Conservation (phyloP, 2,113 vertebrate species). For the Notothenia rossii region DNA sequence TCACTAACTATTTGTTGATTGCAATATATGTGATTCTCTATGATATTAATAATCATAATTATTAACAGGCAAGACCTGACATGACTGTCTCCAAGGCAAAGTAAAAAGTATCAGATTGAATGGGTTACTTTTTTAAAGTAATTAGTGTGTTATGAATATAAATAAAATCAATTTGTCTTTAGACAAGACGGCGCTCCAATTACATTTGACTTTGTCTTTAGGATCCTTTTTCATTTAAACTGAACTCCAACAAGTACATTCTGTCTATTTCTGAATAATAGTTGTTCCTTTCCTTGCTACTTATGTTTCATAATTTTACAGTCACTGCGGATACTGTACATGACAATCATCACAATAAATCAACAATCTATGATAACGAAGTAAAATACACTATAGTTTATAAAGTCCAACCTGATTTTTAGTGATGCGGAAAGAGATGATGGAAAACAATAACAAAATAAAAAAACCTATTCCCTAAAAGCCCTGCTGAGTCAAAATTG, state of each 20-base stretch:
- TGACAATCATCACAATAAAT: not conserved
- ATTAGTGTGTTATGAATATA: slow-evolving; percentile 55
- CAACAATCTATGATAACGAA: not conserved
- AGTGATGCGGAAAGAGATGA: not conserved
- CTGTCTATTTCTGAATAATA: no score
- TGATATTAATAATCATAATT: slow-evolving; percentile 29
- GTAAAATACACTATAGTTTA: not conserved
- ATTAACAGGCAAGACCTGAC: slow-evolving; percentile 55
- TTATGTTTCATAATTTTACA: not conserved
- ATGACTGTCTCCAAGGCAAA: slow-evolving; percentile 51
- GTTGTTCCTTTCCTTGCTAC: not conserved
- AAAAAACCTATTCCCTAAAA: not conserved
- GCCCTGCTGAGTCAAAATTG: slow-evolving; percentile 2
- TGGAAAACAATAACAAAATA: not conserved
- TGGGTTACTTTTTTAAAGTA: slow-evolving; percentile 25
- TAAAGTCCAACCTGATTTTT: not conserved
- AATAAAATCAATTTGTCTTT: slow-evolving; percentile 68
- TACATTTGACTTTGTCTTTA: slow-evolving; percentile 5
- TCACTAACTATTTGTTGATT: slow-evolving; percentile 25
- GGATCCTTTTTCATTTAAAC: not conserved
- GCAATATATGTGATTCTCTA: slow-evolving; percentile 36
- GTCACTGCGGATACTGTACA: not conserved
- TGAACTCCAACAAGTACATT: no score
- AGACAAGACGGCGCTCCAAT: not conserved
- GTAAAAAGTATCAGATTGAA: slow-evolving; percentile 45